Percentiles rank a stretch among this genome's conserved stretches.
Conservation (phyloP, 2,797 vertebrate species). For the Margarornis squamiger region DNA sequence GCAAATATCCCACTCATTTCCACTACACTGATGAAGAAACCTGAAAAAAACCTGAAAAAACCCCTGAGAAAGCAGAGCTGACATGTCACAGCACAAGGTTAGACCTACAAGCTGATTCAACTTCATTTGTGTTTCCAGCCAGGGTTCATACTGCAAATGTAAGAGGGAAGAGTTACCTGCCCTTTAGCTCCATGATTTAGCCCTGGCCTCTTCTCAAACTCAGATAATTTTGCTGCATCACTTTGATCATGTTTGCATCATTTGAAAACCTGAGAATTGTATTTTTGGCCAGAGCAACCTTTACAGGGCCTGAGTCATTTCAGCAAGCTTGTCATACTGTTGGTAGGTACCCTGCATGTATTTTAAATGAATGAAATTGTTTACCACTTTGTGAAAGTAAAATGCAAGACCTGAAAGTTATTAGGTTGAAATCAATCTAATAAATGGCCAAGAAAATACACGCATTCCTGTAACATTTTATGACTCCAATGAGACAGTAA, state of each 20-base stretch:
- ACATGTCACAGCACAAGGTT: neutral
- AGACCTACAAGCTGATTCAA: neutral
- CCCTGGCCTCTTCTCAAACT: neutral
- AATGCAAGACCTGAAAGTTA: neutral
- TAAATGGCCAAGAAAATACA: neutral
- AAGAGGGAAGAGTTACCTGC: neutral
- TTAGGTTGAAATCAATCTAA: slow-evolving; percentile 22
- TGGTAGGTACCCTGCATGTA: neutral
- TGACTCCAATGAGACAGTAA: slow-evolving; percentile 17
- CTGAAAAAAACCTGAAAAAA: neutral
- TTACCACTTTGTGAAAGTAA: neutral
- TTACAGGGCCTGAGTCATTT: neutral
- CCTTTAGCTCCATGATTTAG: neutral
- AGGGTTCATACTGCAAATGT: neutral
- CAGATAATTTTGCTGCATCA: neutral
- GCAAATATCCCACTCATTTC: neutral
- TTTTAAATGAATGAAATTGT: neutral
- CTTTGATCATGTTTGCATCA: neutral
- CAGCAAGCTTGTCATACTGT: neutral
- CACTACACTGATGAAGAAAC: neutral
- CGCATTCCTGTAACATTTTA: neutral
- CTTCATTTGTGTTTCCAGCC: neutral
- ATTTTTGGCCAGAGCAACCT: neutral
- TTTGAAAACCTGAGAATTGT: neutral
- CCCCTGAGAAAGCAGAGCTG: neutral